Evolutionary conservation across 2,797 vertebrate genomes (phyloP), one percentile per base, ranked within the genome.

Genomic region (Lagocephalus sceleratus): DNA sequence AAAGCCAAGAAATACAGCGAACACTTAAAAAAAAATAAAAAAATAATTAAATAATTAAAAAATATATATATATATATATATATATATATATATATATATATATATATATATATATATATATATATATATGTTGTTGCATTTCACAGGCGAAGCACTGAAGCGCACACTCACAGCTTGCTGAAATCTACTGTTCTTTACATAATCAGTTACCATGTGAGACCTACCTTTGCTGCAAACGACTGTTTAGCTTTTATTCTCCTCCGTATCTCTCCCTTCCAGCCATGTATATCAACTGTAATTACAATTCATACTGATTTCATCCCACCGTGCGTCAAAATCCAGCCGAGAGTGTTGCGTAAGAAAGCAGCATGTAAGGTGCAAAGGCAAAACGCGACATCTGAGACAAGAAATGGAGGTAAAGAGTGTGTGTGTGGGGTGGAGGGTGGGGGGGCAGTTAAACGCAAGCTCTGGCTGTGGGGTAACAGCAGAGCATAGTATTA

Each of bases 151-250:
- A 50, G 54, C 32, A 29, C 23, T 23, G 23, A 71, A 25, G 46
- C 44, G 63, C 48, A 70, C 47, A 60, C 22, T 54, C 49, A 51
- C 51, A 52, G 25, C 54, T 23, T 23, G 51, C 73, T 60, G 73
- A 83, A 85, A 72, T 76, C 77, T 60, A 20, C 60, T 75, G 67
- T 72, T 83, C 78, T 84, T 81, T 85, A 82, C 80, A 85, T 81
- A 89, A 89, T 88, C 86, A 85, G 84, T 85, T 88, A 83, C 86
- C 84, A 85, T 84, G 75, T 87, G 86, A 88, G 85, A 90, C 83
- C 78, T 84, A 87, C 79, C 83, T 86, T 82, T 73, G 70, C 82
- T 63, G 73, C 79, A 86, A 87, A 88, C 85, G 83, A 90, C 83
- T 85, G 78, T 87, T 87, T 84, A 74, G 81, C 81, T 90, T 82